Evolutionary conservation across 2,797 vertebrate species (phyloP).

Genomic region (Micropoecilia bifurca): DNA sequence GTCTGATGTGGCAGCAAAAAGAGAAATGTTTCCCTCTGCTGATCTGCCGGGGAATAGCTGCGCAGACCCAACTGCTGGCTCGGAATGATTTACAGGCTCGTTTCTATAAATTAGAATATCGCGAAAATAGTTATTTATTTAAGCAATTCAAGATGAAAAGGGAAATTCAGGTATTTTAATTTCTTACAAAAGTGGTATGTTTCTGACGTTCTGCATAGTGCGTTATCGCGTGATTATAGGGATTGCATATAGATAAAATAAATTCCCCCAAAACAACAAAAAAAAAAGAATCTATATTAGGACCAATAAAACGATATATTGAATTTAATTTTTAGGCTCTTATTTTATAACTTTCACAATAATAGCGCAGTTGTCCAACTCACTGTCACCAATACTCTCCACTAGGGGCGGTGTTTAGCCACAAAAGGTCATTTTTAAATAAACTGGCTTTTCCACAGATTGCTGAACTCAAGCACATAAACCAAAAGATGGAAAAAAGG

Average conservation of each 20-base stretch:
- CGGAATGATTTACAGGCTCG: neutral
- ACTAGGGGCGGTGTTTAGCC: neutral
- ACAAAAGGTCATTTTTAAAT: neutral
- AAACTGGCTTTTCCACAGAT: neutral
- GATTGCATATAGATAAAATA: neutral
- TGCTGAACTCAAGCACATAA: neutral
- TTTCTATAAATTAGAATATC: neutral
- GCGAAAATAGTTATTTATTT: neutral
- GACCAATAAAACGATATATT: neutral
- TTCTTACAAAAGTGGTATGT: neutral
- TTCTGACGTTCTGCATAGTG: neutral
- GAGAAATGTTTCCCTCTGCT: slow-evolving; percentile 57
- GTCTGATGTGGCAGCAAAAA: slow-evolving; percentile 48
- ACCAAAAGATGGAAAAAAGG: neutral
- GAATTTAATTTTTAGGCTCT: neutral
- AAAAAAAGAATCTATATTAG: neutral
- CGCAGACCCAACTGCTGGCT: neutral
- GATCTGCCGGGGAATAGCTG: slow-evolving; percentile 43
- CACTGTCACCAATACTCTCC: neutral
- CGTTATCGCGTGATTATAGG: neutral
- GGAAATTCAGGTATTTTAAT: neutral
- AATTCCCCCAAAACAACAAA: neutral
- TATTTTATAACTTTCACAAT: neutral
- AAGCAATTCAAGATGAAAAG: neutral
- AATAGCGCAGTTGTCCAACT: neutral